These are phyloP conservation scores for Cisticola juncidis DNA, from an alignment of 2,113 vertebrate species.

Conservation along the genomic window DNA sequence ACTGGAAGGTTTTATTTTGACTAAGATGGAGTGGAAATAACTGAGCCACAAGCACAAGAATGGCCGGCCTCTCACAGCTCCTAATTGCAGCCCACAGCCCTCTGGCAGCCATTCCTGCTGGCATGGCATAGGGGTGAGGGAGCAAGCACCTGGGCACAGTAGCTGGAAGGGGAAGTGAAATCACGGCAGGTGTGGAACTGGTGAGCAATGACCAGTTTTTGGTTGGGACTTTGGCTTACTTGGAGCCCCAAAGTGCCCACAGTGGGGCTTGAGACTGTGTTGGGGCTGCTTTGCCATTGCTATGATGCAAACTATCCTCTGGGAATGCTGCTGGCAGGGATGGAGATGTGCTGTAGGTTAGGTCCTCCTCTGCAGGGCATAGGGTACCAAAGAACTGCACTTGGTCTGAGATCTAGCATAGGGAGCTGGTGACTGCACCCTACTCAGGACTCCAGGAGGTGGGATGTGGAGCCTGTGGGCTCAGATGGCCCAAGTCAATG, in stretches of 20 bases:
- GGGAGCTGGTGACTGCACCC: background rate
- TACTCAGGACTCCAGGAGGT: rapidly evolving
- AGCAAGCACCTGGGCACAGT: rapidly evolving
- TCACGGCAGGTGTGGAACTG: background rate
- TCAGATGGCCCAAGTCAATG: background rate
- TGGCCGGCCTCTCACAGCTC: rapidly evolving
- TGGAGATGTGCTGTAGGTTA: background rate
- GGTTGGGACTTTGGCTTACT: background rate
- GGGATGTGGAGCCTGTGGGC: background rate
- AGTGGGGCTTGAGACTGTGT: background rate
- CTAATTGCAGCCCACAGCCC: rapidly evolving
- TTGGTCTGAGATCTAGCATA: background rate
- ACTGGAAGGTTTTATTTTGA: background rate
- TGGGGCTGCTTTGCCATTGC: background rate
- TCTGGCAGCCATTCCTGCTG: rapidly evolving
- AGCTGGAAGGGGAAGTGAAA: background rate
- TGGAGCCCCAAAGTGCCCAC: rapidly evolving
- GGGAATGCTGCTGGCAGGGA: background rate
- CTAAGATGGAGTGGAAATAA: background rate
- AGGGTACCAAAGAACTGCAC: background rate
- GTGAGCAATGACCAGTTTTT: background rate
- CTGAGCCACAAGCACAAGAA: background rate
- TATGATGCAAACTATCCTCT: background rate
- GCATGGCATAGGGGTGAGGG: background rate
- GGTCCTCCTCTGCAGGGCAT: background rate